Conservation (phyloP, 1,140 invertebrate genomes). For the Drosophila simulans region DNA sequence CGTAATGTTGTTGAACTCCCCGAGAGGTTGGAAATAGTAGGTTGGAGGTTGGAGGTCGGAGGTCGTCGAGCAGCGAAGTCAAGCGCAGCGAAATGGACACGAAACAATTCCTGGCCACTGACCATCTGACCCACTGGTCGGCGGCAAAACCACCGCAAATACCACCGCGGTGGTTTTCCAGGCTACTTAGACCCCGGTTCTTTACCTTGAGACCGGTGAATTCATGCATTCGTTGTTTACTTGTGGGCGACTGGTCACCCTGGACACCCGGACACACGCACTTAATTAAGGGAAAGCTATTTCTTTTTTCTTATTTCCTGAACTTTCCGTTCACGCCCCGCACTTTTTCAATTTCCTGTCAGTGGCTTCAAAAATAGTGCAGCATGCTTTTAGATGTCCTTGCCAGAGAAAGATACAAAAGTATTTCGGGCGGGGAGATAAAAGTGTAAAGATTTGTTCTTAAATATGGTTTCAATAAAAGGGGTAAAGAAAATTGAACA, state of each 20-base stretch:
- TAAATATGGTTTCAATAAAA: neutral
- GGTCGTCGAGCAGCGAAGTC: slow-evolving; percentile 33
- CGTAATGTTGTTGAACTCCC: slow-evolving; percentile 62
- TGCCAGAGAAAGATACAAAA: slow-evolving; percentile 2
- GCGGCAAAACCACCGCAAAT: slow-evolving; percentile 19
- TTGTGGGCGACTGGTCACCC: slow-evolving; percentile 12
- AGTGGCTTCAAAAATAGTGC: slow-evolving; percentile 27
- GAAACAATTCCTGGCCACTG: slow-evolving; percentile 44
- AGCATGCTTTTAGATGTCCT: slow-evolving; percentile 13
- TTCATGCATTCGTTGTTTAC: slow-evolving; percentile 25
- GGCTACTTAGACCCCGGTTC: slow-evolving; percentile 6
- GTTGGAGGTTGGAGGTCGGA: slow-evolving; percentile 6
- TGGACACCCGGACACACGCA: slow-evolving; percentile 27
- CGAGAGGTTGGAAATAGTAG: slow-evolving; percentile 2
- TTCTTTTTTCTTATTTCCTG: slow-evolving; percentile 13
- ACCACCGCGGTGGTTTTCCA: slow-evolving; percentile 10
- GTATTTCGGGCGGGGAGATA: neutral
- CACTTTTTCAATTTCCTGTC: slow-evolving; percentile 59
- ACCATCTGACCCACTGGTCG: slow-evolving; percentile 25
- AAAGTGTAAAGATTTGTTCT: neutral
- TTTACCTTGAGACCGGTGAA: slow-evolving; percentile 21
- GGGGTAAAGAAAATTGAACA: too few relatives aligned
- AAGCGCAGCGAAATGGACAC: slow-evolving; percentile 59
- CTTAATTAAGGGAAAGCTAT: slow-evolving; percentile 37
- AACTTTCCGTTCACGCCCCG: slow-evolving; percentile 7